Evolutionary conservation across 2,888 invertebrate species (phyloP).

Genomic region (Tupiocoris notatus): DNA sequence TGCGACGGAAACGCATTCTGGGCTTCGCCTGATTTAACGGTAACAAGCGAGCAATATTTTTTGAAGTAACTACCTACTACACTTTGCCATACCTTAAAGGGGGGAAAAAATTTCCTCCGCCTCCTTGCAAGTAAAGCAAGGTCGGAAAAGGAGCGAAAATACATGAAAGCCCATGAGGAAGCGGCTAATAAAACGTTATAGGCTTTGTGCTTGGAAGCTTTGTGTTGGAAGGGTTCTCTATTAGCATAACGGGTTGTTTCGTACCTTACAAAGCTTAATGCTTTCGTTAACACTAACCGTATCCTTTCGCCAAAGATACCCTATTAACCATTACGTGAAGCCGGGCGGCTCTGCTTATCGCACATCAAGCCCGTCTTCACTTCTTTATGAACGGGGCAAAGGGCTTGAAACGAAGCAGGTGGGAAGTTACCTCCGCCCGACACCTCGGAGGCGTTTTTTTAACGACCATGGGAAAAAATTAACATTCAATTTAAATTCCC

Average conservation of each 20-base stretch:
- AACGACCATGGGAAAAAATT: constrained; percentile 30
- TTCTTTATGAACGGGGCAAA: constrained; percentile 20
- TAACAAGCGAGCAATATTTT: neutral
- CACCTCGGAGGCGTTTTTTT: neutral
- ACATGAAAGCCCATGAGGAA: neutral
- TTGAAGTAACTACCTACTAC: neutral
- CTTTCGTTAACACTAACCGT: constrained; percentile 32
- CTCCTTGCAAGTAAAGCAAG: neutral
- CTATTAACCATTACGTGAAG: constrained; percentile 15
- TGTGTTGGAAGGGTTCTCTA: constrained; percentile 10
- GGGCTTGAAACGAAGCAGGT: constrained; percentile 20
- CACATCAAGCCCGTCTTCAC: neutral
- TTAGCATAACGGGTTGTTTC: constrained; percentile 33
- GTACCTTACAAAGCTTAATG: constrained; percentile 10
- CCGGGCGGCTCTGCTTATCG: constrained; percentile 24
- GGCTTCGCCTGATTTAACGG: neutral
- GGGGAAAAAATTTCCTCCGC: neutral
- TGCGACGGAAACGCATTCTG: neutral
- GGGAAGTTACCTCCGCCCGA: constrained; percentile 3
- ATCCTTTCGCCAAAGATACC: neutral
- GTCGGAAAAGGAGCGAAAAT: neutral
- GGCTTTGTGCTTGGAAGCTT: neutral
- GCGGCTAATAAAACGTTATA: constrained; percentile 24
- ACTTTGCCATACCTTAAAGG: neutral
- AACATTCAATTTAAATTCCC: constrained; percentile 28